Evolutionary conservation across 2,113 vertebrate genomes (phyloP).

Genomic region (Leptodactylus fuscus): DNA sequence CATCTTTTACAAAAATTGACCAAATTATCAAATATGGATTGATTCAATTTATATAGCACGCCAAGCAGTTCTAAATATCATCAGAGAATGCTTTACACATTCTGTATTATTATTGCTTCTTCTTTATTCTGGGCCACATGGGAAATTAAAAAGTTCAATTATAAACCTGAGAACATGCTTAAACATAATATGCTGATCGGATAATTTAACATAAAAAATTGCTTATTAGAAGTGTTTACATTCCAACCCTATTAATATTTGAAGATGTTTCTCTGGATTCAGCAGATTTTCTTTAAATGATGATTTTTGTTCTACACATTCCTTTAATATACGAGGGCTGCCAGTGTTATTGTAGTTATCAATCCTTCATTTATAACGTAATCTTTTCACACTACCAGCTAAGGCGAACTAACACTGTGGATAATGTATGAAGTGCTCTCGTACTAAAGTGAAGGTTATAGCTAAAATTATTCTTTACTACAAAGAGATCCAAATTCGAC

Average conservation of each 20-base stretch:
- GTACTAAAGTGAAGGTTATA: no score
- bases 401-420: neutral
- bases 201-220: slow-evolving; percentile 7
- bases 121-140: neutral
- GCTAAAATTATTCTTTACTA: no score
- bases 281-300: neutral
- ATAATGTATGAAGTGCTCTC: neutral
- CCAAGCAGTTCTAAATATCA: neutral
- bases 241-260: slow-evolving; percentile 5
- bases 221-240: slow-evolving; percentile 23
- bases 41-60: neutral
- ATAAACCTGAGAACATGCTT: slow-evolving; percentile 6
- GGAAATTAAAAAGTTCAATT: slow-evolving; percentile 26
- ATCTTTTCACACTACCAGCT: neutral
- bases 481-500: no score
- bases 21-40: neutral
- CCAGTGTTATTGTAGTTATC: neutral
- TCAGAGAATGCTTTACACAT: neutral
- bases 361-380: neutral
- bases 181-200: slow-evolving; percentile 19
- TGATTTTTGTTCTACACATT: neutral
- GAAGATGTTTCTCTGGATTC: neutral
- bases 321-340: neutral
- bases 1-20: slow-evolving; percentile 11
- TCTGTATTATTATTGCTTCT: neutral